These are phyloP conservation scores for Sinosuthora webbiana DNA, from an alignment of 2,113 vertebrate genomes.

Conservation along the genomic window DNA sequence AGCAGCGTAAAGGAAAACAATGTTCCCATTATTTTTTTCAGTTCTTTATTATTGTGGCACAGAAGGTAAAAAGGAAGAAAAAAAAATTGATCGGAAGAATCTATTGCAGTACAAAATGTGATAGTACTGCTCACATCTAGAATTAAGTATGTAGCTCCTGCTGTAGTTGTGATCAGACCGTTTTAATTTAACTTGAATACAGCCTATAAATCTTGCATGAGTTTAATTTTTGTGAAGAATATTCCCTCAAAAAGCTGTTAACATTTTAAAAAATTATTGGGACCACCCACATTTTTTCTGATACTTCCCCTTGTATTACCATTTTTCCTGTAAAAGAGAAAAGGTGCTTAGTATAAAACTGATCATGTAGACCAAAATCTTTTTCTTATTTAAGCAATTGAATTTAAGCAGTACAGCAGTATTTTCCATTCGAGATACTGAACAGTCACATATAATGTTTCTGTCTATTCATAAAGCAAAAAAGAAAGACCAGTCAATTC, in stretches of 20 bases:
- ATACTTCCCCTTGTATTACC: not conserved
- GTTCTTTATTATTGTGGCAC: not conserved
- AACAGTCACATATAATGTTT: not conserved
- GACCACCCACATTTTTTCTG: not conserved
- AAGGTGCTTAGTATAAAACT: not conserved
- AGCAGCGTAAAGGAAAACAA: not conserved
- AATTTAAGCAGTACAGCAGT: not conserved
- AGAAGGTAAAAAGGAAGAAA: not conserved
- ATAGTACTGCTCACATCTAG: not conserved
- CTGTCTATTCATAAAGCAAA: not conserved
- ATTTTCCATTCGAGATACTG: not conserved
- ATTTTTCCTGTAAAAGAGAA: not conserved
- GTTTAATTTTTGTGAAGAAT: not conserved
- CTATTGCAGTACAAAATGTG: not conserved
- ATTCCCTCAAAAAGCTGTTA: not conserved
- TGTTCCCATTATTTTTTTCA: not conserved
- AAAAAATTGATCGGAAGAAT: not conserved
- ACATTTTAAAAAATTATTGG: not conserved
- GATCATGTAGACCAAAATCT: not conserved
- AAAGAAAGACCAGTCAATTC: not conserved
- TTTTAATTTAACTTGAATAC: not conserved
- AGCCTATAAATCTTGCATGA: not conserved
- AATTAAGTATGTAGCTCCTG: not conserved
- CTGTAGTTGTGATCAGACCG: not conserved
- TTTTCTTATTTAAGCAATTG: not conserved